phyloP scores from a whole-genome alignment of 2,888 invertebrate species.

The Phyllotreta striolata region DNA sequence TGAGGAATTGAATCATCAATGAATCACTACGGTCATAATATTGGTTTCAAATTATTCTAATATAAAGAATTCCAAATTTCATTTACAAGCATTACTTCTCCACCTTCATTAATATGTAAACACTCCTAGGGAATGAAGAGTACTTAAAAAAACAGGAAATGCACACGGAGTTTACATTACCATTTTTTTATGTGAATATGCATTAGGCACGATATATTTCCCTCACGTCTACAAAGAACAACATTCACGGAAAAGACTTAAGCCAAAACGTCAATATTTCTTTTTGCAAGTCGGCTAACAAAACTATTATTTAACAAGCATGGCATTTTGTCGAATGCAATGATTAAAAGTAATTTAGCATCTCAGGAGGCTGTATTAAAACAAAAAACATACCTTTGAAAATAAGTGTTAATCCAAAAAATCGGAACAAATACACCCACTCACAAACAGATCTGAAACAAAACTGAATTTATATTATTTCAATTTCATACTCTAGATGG shows the following conservation, averaged over 20 bases:
- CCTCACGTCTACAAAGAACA: constrained; percentile 31
- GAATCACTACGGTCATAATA: no score
- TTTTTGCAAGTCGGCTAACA: constrained; percentile 1
- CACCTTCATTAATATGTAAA: no score
- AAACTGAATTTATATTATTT: constrained; percentile 21
- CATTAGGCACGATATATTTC: constrained; percentile 26
- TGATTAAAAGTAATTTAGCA: background rate
- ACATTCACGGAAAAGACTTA: constrained; percentile 25
- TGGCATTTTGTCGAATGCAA: background rate
- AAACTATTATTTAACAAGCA: constrained; percentile 5
- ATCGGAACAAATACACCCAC: constrained; percentile 31
- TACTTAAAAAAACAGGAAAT: background rate
- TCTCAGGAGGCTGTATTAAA: background rate
- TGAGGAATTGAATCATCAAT: no score
- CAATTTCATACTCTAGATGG: constrained; percentile 17
- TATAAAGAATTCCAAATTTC: no score
- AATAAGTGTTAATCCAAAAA: constrained; percentile 31
- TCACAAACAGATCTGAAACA: constrained; percentile 28
- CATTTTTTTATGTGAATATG: constrained; percentile 25
- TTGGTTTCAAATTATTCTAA: no score
- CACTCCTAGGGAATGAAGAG: no score
- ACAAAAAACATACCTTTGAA: constrained; percentile 21
- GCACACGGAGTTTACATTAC: constrained; percentile 6
- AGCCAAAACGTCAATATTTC: constrained; percentile 30
- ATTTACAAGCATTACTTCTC: no score